Base-by-base conservation (phyloP, 2,797 vertebrate species). In the Ciconia nigra region DNA sequence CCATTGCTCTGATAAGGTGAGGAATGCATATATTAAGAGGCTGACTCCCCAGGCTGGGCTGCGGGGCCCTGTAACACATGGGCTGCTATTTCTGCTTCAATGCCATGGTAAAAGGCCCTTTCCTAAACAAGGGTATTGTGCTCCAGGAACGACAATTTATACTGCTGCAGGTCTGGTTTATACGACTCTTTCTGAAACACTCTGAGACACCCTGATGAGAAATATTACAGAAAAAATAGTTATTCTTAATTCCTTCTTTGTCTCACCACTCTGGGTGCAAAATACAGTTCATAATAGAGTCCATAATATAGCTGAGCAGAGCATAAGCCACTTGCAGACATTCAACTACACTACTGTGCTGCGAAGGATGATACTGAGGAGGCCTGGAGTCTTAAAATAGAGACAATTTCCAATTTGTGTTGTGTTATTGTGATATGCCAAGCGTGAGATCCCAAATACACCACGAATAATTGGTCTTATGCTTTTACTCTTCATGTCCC, bases 401-500 rank as follows among this genome's bases (percentile, higher is more conserved):
- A 76, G 22, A 41, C 17, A 42, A 13, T 55, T 89, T 63, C 84
- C 79, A 67, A 1, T 80, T 77, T 47, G 1, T 55, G 16, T 20
- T 33, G 29, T 72, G 71, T 55, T 87, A 13, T 2, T 74, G 87
- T 52, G 67, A n/a, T 18, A 9, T 3, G 35, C 78, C 84, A 85
- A 83, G 79, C 3, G 0, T 71, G 63, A 74, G 52, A 67, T 59
- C 67, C 73, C 58, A 51, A 89, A 76, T 4, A 5, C 35, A 13
- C 35, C 65, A 8, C 25, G 10, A 24, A 46, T 44, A 47, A 81
- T 26, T 18, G 29, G 18, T 41, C 20, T 65, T 11, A 11, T 0
- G 1, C 49, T 78, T 78, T 25, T 31, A 49, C 44, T 71, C 44
- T n/a, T 42, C 0, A 0, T 6, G 4, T 66, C 63, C n/a, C 57